phyloP scores from a whole-genome alignment of 2,888 invertebrate species.

The Lycocerus yunnanus region DNA sequence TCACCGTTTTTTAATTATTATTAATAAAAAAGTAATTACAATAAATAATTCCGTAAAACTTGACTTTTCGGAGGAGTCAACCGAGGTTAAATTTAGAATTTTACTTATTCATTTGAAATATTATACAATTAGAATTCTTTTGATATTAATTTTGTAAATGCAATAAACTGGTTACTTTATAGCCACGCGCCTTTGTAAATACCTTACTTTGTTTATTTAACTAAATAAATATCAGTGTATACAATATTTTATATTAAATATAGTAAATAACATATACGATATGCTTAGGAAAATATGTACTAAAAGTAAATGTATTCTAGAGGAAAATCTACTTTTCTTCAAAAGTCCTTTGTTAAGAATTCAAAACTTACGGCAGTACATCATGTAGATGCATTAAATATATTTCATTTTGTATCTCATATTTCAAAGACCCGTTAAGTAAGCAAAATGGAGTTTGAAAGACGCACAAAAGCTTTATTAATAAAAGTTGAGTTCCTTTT shows the following conservation, averaged over 20 bases:
- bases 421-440: background rate
- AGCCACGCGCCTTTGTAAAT: background rate
- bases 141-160: background rate
- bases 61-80: background rate
- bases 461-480: background rate
- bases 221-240: background rate
- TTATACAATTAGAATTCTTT: background rate
- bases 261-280: background rate
- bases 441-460: background rate
- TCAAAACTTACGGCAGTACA: background rate
- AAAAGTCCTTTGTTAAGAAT: background rate
- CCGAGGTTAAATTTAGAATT: background rate
- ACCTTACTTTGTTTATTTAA: background rate
- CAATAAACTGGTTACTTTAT: background rate
- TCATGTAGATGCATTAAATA: background rate
- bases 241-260: background rate
- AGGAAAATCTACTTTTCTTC: background rate
- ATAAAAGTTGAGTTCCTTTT: background rate
- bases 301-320: background rate
- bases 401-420: background rate
- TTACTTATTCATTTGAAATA: background rate
- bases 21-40: too few species aligned
- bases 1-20: too few species aligned
- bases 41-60: background rate
- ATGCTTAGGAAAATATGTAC: background rate